Percentiles rank a stretch among this genome's conserved stretches.
phyloP scores from a whole-genome alignment of 2,113 vertebrate species.

The Psilopogon haemacephalus region DNA sequence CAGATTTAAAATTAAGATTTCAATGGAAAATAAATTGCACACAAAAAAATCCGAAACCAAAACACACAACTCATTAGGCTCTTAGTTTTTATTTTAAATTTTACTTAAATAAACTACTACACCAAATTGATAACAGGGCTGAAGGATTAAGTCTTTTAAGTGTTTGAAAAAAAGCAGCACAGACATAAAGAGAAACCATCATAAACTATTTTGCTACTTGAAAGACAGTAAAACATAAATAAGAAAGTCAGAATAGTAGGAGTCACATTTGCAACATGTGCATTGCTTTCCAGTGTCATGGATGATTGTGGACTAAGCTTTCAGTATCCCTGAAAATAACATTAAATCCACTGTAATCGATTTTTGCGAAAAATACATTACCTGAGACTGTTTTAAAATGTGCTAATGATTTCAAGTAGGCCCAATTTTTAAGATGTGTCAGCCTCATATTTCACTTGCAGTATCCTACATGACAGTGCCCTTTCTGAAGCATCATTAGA shows the following conservation, averaged over 20 bases:
- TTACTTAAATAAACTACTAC: neutral
- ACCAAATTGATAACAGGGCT: neutral
- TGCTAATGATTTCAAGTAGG: neutral
- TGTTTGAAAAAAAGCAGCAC: neutral
- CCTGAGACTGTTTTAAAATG: neutral
- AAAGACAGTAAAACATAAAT: neutral
- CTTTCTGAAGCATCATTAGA: neutral
- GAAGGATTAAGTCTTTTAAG: neutral
- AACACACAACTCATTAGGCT: neutral
- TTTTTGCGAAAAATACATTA: neutral
- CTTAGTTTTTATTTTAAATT: neutral
- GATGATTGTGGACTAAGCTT: neutral
- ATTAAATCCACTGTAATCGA: neutral
- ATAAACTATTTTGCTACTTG: neutral
- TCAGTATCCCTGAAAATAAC: neutral
- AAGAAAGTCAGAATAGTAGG: neutral
- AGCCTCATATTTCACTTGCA: neutral
- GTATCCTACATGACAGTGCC: neutral
- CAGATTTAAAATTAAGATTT: neutral
- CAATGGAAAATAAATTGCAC: neutral
- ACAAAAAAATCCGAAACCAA: neutral
- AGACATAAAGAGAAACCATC: neutral
- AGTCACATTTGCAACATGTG: too few relatives aligned
- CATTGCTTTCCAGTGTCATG: accelerated
- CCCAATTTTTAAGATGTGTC: neutral